phyloP scores from a whole-genome alignment of 2,797 vertebrate genomes.

The Channa striata region DNA sequence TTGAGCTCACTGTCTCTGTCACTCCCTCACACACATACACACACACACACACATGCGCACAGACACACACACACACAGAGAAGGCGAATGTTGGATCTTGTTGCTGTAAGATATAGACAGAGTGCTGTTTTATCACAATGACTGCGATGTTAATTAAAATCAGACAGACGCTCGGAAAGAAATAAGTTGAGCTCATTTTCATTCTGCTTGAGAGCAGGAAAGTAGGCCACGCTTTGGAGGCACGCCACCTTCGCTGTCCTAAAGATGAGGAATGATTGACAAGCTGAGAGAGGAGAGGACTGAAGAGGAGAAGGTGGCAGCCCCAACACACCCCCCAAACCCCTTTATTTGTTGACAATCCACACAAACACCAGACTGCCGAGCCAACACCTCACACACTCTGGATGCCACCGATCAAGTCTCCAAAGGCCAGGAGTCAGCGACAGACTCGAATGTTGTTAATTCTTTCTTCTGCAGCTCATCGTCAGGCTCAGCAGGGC shows the following conservation, averaged over 20 bases:
- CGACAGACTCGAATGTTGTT: conserved; percentile 52
- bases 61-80: conserved; percentile 23
- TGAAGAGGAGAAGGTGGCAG: conserved; percentile 41
- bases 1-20: conserved; percentile 69
- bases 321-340: conserved; percentile 24
- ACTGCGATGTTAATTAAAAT: conserved; percentile 81
- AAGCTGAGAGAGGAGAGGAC: conserved; percentile 46
- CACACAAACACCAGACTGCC: conserved; percentile 54
- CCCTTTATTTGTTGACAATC: conserved; percentile 63
- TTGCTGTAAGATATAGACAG: conserved; percentile 79
- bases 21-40: conserved; percentile 46
- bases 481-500: conserved; percentile 39
- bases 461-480: conserved; percentile 45
- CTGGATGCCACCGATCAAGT: conserved; percentile 57
- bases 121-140: conserved; percentile 65
- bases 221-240: conserved; percentile 76
- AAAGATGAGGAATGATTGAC: conserved; percentile 72
- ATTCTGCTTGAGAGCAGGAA: conserved; percentile 63
- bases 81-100: conserved; percentile 60
- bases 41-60: conserved; percentile 28
- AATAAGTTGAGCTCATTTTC: conserved; percentile 79
- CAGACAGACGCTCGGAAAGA: conserved; percentile 76
- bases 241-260: conserved; percentile 63
- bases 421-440: conserved; percentile 62
- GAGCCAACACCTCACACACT: conserved; percentile 53